phyloP scores from a whole-genome alignment of 2,113 vertebrate species.

The Crotalus helleri region DNA sequence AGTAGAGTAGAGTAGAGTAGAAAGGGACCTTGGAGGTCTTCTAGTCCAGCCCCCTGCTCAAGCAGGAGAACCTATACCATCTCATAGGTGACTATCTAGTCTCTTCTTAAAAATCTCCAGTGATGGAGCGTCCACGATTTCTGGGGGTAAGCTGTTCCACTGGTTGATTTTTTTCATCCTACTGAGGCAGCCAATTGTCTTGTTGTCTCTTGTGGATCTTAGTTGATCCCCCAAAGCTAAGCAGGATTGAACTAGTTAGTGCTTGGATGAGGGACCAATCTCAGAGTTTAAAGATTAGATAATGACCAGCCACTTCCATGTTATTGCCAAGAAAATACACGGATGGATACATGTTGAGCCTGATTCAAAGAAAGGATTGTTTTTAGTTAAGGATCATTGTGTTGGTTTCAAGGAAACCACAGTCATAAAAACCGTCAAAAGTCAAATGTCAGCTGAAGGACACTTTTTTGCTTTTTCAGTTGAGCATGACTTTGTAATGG shows the following conservation, averaged over 20 bases:
- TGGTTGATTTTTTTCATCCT: not conserved
- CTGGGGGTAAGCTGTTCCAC: too few species aligned
- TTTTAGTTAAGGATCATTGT: not conserved
- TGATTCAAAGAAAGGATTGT: not conserved
- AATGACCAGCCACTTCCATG: not conserved
- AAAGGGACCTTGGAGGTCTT: too few species aligned
- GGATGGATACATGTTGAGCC: not conserved
- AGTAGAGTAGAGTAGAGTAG: too few species aligned
- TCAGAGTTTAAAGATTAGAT: not conserved
- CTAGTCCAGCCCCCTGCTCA: too few species aligned
- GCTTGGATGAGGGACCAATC: not conserved
- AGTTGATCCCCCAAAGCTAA: not conserved
- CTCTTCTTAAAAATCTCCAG: too few species aligned
- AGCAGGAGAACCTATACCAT: too few species aligned
- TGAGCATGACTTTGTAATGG: not conserved
- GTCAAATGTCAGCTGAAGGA: not conserved
- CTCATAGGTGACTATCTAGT: too few species aligned
- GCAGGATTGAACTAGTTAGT: not conserved
- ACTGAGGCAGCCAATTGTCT: not conserved
- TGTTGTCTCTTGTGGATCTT: not conserved
- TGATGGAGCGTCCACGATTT: too few species aligned
- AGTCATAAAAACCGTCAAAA: not conserved
- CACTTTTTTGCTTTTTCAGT: not conserved
- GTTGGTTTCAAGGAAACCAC: not conserved
- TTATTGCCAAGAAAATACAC: not conserved